Conservation (phyloP, 2,888 invertebrate genomes). For the Escarpia spicata region DNA sequence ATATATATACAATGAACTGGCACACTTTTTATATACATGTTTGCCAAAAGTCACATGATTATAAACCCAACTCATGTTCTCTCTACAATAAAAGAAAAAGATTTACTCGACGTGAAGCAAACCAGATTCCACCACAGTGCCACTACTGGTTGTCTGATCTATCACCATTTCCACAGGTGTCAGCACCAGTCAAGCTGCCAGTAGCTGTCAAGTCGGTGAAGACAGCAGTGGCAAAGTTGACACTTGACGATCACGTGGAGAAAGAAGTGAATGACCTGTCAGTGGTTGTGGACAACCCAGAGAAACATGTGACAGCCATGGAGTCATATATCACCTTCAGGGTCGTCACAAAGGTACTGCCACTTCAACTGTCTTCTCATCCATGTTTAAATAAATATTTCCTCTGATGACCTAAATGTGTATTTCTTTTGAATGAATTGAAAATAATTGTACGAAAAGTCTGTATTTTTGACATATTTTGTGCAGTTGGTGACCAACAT, state of each 20-base stretch:
- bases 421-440: no score
- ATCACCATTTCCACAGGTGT: neutral
- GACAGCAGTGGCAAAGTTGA: slow-evolving; percentile 29
- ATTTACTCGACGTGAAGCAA: neutral
- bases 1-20: no score
- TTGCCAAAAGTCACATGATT: neutral
- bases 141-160: neutral
- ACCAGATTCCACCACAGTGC: neutral
- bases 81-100: no score
- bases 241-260: slow-evolving; percentile 55
- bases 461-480: no score
- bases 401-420: no score
- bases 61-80: neutral
- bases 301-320: slow-evolving; percentile 77
- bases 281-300: slow-evolving; percentile 78
- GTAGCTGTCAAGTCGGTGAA: neutral
- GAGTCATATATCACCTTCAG: slow-evolving; percentile 79
- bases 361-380: neutral
- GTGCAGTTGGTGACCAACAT: no score
- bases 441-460: no score
- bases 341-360: slow-evolving; percentile 71
- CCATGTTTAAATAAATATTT: neutral
- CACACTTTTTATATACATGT: neutral
- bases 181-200: neutral
- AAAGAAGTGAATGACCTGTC: slow-evolving; percentile 69